These are phyloP conservation scores for Oryctes rhinoceros DNA, from an alignment of 1,140 invertebrate genomes.

Conservation along the genomic window DNA sequence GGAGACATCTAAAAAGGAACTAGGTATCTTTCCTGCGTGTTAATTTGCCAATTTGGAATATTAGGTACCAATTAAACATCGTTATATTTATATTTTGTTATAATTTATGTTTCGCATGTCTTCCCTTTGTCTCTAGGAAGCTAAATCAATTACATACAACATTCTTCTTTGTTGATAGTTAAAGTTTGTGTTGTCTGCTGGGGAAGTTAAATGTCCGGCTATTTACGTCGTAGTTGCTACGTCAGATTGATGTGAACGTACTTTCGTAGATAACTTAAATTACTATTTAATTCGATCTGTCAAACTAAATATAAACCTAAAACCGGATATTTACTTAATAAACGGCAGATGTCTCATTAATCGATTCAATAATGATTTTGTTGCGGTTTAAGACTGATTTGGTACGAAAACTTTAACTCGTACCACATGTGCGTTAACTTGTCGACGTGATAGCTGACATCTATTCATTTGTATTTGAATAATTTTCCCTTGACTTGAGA, in stretches of 20 bases:
- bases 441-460: background rate
- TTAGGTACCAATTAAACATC: too few relatives aligned
- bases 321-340: conserved; percentile 32
- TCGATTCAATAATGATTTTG: conserved; percentile 29
- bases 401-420: background rate
- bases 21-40: background rate
- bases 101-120: background rate
- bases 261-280: conserved; percentile 27
- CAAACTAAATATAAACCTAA: conserved; percentile 26
- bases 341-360: conserved; percentile 33
- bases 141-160: background rate
- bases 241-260: background rate
- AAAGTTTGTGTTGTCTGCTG: background rate
- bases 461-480: conserved; percentile 1
- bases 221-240: background rate
- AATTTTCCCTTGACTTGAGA: background rate
- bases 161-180: background rate
- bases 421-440: background rate
- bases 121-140: background rate
- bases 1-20: too few relatives aligned
- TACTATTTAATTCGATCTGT: conserved; percentile 23
- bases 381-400: conserved; percentile 1
- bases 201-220: background rate
- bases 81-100: too few relatives aligned
- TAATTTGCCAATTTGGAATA: background rate